phyloP scores from a whole-genome alignment of 1,140 invertebrate genomes.

The Tetranychus urticae region DNA sequence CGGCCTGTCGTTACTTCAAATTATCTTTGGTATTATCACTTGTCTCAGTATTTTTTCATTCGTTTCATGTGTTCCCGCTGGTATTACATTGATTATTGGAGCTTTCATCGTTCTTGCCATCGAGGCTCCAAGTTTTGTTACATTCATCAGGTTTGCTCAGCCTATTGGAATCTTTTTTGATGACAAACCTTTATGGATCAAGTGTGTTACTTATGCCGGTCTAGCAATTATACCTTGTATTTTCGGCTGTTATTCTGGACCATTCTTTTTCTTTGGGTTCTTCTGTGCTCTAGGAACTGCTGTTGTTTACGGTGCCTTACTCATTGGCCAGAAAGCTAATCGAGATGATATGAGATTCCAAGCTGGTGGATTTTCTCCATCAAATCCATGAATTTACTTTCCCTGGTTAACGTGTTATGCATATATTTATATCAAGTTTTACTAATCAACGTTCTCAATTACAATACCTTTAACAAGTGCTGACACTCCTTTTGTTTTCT shows the following conservation, averaged over 20 bases:
- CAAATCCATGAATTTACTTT: no score
- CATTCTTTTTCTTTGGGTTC: conserved; percentile 7
- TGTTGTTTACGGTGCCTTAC: conserved; percentile 5
- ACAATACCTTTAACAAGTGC: no score
- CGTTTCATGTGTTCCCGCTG: no score
- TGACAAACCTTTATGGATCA: conserved; percentile 9
- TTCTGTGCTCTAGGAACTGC: conserved; percentile 4
- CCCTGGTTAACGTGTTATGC: no score
- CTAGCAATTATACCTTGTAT: conserved; percentile 7
- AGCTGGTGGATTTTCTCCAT: neutral
- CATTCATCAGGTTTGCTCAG: conserved; percentile 7
- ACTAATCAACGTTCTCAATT: no score
- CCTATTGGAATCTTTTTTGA: conserved; percentile 7
- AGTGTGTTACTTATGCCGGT: conserved; percentile 4
- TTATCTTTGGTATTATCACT: conserved; percentile 6
- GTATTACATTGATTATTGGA: no score
- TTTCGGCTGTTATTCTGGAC: conserved; percentile 3
- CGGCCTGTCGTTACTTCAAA: conserved; percentile 2
- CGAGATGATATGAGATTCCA: conserved; percentile 10
- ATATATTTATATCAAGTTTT: no score
- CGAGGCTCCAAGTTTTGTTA: conserved; percentile 9
- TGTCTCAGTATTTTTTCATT: neutral
- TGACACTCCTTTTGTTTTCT: no score
- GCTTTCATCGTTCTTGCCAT: conserved; percentile 6
- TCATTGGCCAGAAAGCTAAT: conserved; percentile 2